phyloP scores from a whole-genome alignment of 2,888 invertebrate genomes.

The Chymomyza amoena region DNA sequence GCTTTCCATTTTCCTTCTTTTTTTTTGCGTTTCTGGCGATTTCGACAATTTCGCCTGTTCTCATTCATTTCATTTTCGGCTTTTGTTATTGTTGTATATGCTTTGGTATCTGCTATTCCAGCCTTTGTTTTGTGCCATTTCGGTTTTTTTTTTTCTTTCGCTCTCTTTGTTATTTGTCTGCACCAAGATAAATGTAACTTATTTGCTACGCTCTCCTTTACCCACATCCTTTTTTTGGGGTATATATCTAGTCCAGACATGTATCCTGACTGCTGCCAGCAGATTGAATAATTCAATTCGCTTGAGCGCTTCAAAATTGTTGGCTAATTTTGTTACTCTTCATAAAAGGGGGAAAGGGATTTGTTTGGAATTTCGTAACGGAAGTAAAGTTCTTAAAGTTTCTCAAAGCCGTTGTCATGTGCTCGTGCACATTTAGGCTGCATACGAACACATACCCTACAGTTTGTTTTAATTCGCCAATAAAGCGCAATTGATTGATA shows the following conservation, averaged over 20 bases:
- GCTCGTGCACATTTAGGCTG: too few relatives aligned
- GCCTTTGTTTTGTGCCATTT: conserved; percentile 22
- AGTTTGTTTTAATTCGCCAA: too few relatives aligned
- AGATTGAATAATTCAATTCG: conserved; percentile 51
- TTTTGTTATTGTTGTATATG: conserved; percentile 49
- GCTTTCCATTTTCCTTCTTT: not conserved
- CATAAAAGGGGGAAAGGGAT: not conserved
- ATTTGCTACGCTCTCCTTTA: conserved; percentile 40
- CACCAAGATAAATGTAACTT: conserved; percentile 62
- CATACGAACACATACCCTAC: too few relatives aligned
- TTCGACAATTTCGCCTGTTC: conserved; percentile 16
- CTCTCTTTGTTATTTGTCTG: conserved; percentile 33
- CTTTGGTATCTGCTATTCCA: conserved; percentile 53
- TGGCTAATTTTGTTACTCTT: conserved; percentile 41
- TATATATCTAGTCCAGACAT: not conserved
- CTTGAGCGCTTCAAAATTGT: conserved; percentile 20
- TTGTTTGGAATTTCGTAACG: not conserved
- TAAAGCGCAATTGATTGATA: too few relatives aligned
- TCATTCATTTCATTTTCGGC: conserved; percentile 62
- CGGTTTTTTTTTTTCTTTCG: not conserved
- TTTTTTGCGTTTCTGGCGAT: conserved; percentile 5
- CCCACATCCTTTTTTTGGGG: not conserved
- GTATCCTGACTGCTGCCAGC: conserved; percentile 28
- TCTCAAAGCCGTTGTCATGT: too few relatives aligned
- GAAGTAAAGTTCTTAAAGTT: too few relatives aligned